Evolutionary conservation across 2,888 invertebrate species (phyloP), one percentile per base, ranked within the genome.

Genomic region (Erebia palarica): DNA sequence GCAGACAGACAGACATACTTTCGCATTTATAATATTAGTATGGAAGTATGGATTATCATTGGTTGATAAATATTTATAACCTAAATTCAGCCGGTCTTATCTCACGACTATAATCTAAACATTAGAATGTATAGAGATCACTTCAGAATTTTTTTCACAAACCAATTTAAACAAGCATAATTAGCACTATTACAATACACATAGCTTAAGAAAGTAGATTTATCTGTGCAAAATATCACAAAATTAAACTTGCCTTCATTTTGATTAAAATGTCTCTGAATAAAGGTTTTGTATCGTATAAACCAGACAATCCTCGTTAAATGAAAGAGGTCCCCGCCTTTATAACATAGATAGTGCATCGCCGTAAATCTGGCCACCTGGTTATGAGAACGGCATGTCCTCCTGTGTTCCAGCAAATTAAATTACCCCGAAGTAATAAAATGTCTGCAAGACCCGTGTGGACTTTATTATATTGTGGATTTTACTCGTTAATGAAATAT

Each of bases 321-420:
- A 83, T 80, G 78, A 81, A 86, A 86, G 83, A 79, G 79, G 75
- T 76, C 78, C 82, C 82, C 83, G 84, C 83, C 88, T 87, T 88
- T 87, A 88, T 84, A 84, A 86, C 86, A 83, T 85, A 87, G 86
- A 83, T 85, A 87, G 86, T 86, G 86, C 85, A 81, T 76, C 84
- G 81, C 80, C 82, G 81, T 88, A 88, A 86, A 86, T 76, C 84
- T 82, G 77, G 75, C 79, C 86, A 86, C 87, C 86, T 86, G 87
- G 84, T 84, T 85, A 83, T 84, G 85, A 86, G 82, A 84, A 86
- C 80, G 82, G 77, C 76, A 77, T 77, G 79, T 77, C 80, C 80
- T 75, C 84, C 83, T 81, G 78, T 82, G 83, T 80, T 78, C 79
- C 78, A 78, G 53, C 69, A 81, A 83, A 85, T 85, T 84, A 85